Evolutionary conservation across 2,113 vertebrate species (phyloP).

Genomic region (Chaenogobius annularis): DNA sequence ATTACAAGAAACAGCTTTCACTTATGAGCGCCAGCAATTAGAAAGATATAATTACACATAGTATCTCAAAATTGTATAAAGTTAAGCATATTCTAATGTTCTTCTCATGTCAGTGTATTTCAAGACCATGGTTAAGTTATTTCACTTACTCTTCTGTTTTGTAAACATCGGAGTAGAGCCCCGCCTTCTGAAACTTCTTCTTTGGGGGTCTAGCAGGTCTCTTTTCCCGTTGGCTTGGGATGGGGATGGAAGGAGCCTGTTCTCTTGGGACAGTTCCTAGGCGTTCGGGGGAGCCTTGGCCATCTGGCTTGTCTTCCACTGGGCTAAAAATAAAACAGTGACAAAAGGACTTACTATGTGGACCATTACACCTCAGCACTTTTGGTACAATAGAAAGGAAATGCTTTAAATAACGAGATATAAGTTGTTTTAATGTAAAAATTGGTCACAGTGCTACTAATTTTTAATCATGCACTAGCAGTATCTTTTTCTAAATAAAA

Average conservation of each 20-base stretch:
- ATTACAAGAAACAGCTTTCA: background rate
- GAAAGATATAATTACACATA: background rate
- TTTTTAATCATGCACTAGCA: background rate
- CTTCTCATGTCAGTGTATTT: background rate
- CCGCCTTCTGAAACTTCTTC: conserved; percentile 83
- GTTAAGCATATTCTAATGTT: background rate
- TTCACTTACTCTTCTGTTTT: conserved; percentile 78
- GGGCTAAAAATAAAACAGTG: conserved; percentile 67
- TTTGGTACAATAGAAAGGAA: background rate
- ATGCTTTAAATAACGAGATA: background rate
- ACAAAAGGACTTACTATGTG: conserved; percentile 30
- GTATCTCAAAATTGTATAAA: background rate
- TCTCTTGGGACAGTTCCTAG: conserved; percentile 56
- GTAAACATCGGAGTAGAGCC: conserved; percentile 81
- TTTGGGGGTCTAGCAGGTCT: conserved; percentile 78
- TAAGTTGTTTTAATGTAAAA: background rate
- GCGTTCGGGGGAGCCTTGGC: conserved; percentile 61
- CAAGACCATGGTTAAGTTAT: background rate
- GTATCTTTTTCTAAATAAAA: background rate
- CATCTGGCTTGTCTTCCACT: conserved; percentile 76
- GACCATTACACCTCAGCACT: background rate
- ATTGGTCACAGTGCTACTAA: background rate
- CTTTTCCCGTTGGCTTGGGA: conserved; percentile 74
- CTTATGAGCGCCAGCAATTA: no score
- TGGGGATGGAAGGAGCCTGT: conserved; percentile 63